These are phyloP conservation scores for Nannospalax galili DNA, from an alignment of 2,113 vertebrate species.

Conservation along the genomic window DNA sequence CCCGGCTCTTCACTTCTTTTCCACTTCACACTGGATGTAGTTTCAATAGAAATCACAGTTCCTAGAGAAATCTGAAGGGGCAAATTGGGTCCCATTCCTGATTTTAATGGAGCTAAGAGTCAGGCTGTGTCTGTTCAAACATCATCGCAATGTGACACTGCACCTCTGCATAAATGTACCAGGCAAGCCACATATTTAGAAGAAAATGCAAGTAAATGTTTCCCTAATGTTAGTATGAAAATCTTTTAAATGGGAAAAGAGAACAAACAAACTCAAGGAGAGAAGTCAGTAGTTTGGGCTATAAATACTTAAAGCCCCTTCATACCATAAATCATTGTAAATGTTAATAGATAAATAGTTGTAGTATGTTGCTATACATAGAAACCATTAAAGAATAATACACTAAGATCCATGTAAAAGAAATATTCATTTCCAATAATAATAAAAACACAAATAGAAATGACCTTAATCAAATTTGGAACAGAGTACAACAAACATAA, in stretches of 20 bases:
- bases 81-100: too few species aligned
- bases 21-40: too few species aligned
- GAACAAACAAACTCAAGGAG: neutral
- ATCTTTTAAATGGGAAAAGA: neutral
- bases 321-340: neutral
- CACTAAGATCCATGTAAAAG: neutral
- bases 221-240: neutral
- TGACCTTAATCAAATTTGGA: neutral
- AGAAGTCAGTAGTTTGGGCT: neutral
- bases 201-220: neutral
- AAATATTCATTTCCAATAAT: neutral
- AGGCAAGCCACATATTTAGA: neutral
- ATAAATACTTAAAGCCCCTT: neutral
- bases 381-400: neutral
- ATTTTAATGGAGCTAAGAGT: too few species aligned
- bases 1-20: too few species aligned
- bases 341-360: neutral
- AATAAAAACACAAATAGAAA: slow-evolving; percentile 34
- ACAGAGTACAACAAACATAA: neutral
- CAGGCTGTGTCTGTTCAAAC: too few species aligned
- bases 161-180: neutral
- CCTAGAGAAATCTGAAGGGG: too few species aligned
- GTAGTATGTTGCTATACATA: neutral
- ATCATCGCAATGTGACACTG: too few species aligned
- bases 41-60: too few species aligned